phyloP scores from a whole-genome alignment of 2,888 invertebrate species.

The Apocheima hispidaria region DNA sequence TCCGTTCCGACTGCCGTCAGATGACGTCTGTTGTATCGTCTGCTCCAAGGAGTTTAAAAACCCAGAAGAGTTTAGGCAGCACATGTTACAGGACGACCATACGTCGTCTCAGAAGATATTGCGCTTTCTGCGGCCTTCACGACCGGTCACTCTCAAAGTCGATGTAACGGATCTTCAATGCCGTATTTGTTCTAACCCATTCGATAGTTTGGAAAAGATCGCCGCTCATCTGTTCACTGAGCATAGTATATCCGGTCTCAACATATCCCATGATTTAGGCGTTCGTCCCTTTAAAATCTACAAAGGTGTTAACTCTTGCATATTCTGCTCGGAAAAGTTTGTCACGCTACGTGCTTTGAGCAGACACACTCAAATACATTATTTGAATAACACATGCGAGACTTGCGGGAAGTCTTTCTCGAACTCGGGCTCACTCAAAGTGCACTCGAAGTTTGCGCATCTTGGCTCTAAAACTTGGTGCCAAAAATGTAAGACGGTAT shows the following conservation, averaged over 20 bases:
- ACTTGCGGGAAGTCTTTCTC: slow-evolving; percentile 41
- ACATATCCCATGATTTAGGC: slow-evolving; percentile 38
- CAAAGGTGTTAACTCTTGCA: slow-evolving; percentile 32
- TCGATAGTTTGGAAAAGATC: slow-evolving; percentile 44
- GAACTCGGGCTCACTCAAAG: slow-evolving; percentile 23
- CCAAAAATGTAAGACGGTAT: slow-evolving; percentile 32
- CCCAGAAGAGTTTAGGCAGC: slow-evolving; percentile 52
- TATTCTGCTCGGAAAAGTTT: slow-evolving; percentile 35
- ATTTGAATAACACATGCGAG: slow-evolving; percentile 39
- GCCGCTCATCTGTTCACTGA: slow-evolving; percentile 51
- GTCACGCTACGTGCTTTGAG: slow-evolving; percentile 37
- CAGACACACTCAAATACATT: slow-evolving; percentile 40
- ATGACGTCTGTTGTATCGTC: slow-evolving; percentile 18
- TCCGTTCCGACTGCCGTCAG: slow-evolving; percentile 57
- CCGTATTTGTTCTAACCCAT: slow-evolving; percentile 45
- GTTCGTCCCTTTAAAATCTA: slow-evolving; percentile 40
- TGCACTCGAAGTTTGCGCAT: slow-evolving; percentile 17
- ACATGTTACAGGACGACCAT: slow-evolving; percentile 46
- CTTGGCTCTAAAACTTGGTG: slow-evolving; percentile 30
- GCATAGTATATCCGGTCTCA: slow-evolving; percentile 40
- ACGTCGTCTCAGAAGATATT: slow-evolving; percentile 2
- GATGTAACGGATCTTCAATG: slow-evolving; percentile 51
- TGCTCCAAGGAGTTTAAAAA: slow-evolving; percentile 54
- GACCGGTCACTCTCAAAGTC: slow-evolving; percentile 33
- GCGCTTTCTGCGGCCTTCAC: neutral